A percentile compares a stretch with the other conserved stretches of the same genome.
Conservation (phyloP, 2,797 vertebrate genomes). For the Netta rufina region DNA sequence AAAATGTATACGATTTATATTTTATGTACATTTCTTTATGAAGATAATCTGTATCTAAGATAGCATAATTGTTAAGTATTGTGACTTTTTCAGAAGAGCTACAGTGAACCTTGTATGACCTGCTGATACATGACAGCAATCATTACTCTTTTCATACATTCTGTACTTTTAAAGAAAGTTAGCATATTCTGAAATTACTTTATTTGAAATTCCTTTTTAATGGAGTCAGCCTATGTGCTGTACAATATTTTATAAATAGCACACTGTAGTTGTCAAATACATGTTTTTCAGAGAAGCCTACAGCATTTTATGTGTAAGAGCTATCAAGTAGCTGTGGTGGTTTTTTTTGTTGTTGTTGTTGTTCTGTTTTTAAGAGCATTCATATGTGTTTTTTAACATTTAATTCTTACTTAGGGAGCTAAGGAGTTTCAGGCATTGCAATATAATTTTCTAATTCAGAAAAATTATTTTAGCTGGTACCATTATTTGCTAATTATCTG, state of each 20-base stretch:
- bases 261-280: background rate
- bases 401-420: background rate
- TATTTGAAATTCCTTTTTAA: too few relatives aligned
- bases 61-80: conserved; percentile 21
- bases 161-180: conserved; percentile 17
- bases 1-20: conserved; percentile 72
- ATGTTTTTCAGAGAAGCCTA: background rate
- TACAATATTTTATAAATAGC: conserved; percentile 52
- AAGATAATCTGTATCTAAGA: conserved; percentile 55
- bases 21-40: conserved; percentile 29
- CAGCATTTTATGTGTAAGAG: background rate
- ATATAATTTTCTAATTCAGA: background rate
- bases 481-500: background rate
- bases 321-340: background rate
- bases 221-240: background rate
- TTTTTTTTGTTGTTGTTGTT: background rate
- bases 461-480: background rate
- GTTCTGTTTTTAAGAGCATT: background rate
- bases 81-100: background rate
- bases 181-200: background rate
- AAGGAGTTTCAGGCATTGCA: background rate
- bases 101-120: background rate
- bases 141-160: background rate
- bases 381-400: background rate
- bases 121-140: background rate